A percentile compares a stretch with the other conserved stretches of the same genome.
Evolutionary conservation across 2,113 vertebrate species (phyloP).

Genomic region (Pitta sordida): DNA sequence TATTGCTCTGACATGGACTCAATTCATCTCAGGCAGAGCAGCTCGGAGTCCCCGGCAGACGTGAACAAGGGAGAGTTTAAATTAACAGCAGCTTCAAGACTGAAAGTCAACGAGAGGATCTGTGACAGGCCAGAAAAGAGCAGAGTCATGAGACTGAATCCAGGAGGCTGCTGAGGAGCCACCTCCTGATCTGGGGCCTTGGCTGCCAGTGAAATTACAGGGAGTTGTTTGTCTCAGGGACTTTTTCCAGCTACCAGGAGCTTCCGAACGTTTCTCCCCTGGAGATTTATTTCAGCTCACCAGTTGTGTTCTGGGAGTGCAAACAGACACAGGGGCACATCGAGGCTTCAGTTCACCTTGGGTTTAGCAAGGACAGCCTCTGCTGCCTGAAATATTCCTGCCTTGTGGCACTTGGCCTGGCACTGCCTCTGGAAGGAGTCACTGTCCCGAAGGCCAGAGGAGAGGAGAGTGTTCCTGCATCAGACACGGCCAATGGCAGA

Average conservation of each 20-base stretch:
- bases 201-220: background rate
- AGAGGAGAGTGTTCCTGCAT: background rate
- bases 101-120: background rate
- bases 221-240: background rate
- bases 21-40: background rate
- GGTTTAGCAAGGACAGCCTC: background rate
- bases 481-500: background rate
- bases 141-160: no score
- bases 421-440: background rate
- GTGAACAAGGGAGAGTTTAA: background rate
- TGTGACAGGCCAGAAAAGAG: background rate
- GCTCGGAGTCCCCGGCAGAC: background rate
- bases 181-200: no score
- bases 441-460: background rate
- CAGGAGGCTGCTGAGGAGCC: background rate
- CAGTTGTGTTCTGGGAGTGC: background rate
- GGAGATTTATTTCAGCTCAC: background rate
- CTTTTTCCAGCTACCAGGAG: background rate
- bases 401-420: background rate
- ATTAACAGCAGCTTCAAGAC: conserved; percentile 1
- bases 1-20: background rate
- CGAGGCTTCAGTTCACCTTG: background rate
- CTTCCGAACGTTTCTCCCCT: background rate
- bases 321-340: background rate
- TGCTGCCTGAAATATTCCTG: background rate